phyloP scores from a whole-genome alignment of 1,140 invertebrate species.

The Penaeus indicus region DNA sequence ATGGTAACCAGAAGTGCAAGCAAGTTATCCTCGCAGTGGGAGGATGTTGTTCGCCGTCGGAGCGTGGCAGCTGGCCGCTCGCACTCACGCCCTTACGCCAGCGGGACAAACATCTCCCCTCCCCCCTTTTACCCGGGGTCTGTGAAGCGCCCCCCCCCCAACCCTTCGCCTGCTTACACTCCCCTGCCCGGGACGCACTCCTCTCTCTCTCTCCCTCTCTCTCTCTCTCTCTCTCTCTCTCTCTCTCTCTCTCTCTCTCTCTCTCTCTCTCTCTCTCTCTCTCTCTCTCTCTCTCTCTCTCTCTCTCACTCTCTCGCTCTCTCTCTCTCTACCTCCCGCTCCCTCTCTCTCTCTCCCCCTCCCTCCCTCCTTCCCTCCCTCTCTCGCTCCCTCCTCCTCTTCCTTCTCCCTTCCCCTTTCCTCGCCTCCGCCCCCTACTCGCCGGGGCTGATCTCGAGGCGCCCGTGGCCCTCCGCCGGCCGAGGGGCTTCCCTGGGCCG shows the following conservation, averaged over 20 bases:
- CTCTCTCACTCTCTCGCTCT: not conserved
- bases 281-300: not conserved
- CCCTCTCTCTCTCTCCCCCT: not conserved
- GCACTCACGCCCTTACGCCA: no score
- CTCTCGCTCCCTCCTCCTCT: not conserved
- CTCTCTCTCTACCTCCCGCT: not conserved
- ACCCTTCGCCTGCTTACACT: not conserved
- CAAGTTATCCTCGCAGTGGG: no score
- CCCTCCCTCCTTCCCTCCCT: not conserved
- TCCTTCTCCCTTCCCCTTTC: no score
- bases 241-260: not conserved
- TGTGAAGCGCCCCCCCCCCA: no score
- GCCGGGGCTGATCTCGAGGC: not conserved
- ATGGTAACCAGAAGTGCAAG: no score
- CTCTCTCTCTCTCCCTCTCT: not conserved
- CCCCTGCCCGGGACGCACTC: not conserved
- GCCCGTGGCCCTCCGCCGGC: not conserved
- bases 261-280: not conserved
- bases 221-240: not conserved
- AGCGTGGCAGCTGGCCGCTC: no score
- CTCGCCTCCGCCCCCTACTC: not conserved
- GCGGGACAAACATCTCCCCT: no score
- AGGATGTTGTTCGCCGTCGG: no score
- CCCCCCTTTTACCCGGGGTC: no score
- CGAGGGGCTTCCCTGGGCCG: not conserved